A percentile compares a stretch with the other conserved stretches of the same genome.
Evolutionary conservation across 2,797 vertebrate genomes (phyloP).

Genomic region (Lepilemur septentrionalis): DNA sequence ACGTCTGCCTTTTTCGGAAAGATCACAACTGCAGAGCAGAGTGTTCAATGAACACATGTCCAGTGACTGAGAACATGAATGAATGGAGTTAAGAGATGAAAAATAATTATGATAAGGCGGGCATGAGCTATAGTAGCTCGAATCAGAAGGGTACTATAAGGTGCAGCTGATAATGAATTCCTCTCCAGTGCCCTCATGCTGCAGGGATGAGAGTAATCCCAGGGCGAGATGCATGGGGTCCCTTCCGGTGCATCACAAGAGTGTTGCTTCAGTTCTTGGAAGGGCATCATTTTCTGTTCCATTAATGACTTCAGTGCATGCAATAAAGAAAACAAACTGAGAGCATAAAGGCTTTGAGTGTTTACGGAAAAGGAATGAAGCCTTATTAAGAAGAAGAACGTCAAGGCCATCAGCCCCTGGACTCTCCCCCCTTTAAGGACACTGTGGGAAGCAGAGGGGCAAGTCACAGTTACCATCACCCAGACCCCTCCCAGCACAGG

Average conservation of each 20-base stretch:
- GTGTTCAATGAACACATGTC: not conserved
- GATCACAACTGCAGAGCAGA: not conserved
- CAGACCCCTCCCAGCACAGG: not conserved
- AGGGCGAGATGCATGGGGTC: not conserved
- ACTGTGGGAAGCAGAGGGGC: not conserved
- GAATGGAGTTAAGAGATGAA: not conserved
- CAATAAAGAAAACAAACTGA: not conserved
- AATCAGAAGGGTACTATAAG: fast-evolving
- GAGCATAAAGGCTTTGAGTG: not conserved
- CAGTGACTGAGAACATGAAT: not conserved
- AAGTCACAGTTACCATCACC: too few relatives aligned
- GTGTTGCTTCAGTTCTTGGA: not conserved
- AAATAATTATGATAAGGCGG: not conserved
- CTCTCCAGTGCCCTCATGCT: not conserved
- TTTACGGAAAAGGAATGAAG: not conserved
- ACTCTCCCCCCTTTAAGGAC: not conserved
- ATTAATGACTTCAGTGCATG: not conserved
- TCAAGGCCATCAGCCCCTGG: not conserved
- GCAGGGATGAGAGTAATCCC: not conserved
- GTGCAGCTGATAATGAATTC: not conserved
- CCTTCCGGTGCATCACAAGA: not conserved
- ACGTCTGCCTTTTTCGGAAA: not conserved
- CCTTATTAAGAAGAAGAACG: not conserved
- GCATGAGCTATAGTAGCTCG: fast-evolving
- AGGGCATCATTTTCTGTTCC: not conserved